A percentile compares a stretch with the other conserved stretches of the same genome.
Evolutionary conservation across 2,888 invertebrate genomes (phyloP).

Genomic region (Linyphia triangularis): DNA sequence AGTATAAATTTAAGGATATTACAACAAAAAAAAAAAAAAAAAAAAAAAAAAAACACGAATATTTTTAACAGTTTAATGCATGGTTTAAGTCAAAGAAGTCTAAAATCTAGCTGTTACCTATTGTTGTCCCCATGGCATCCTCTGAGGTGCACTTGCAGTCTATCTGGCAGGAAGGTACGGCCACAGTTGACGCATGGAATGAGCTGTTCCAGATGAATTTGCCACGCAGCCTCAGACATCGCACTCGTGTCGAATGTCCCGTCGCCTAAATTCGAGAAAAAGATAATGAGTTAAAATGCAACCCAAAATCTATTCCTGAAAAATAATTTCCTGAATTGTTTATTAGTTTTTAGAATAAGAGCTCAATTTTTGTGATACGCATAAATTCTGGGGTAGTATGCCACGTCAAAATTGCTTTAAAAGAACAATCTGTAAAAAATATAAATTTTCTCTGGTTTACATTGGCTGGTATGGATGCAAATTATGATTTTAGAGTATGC

Average conservation of each 20-base stretch:
- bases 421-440: no score
- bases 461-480: no score
- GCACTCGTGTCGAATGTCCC: constrained; percentile 62
- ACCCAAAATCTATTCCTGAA: not conserved
- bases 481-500: no score
- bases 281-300: not conserved
- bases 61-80: not conserved
- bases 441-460: no score
- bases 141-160: constrained; percentile 56
- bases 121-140: constrained; percentile 41
- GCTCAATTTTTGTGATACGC: no score
- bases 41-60: no score
- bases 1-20: not conserved
- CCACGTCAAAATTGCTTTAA: no score
- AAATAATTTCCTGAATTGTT: no score
- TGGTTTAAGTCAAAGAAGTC: not conserved
- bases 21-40: no score
- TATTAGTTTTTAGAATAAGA: no score
- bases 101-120: constrained; percentile 3
- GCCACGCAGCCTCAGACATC: constrained; percentile 70
- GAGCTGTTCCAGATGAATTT: constrained; percentile 61
- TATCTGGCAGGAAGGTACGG: constrained; percentile 61
- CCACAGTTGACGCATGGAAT: constrained; percentile 56
- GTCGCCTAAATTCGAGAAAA: constrained; percentile 26
- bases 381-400: no score